phyloP scores from a whole-genome alignment of 2,888 invertebrate species.

The Tiliacea aurago region DNA sequence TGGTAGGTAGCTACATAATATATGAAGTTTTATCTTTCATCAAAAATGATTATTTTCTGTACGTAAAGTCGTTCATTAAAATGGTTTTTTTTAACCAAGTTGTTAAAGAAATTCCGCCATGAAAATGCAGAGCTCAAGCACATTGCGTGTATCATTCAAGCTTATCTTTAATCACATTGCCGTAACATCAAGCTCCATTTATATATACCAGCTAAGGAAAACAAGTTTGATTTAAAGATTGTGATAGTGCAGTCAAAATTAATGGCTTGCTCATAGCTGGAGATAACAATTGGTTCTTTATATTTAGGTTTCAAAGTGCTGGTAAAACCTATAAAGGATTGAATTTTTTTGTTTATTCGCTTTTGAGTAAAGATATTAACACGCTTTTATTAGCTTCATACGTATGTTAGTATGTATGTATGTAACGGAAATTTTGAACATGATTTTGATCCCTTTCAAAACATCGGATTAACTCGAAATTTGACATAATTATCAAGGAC shows the following conservation, averaged over 20 bases:
- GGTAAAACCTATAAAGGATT: neutral
- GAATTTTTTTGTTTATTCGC: neutral
- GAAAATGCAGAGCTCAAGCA: slow-evolving; percentile 20
- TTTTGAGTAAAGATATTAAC: neutral
- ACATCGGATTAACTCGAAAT: too few relatives aligned
- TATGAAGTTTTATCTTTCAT: slow-evolving; percentile 2
- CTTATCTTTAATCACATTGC: slow-evolving; percentile 49
- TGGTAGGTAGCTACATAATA: neutral
- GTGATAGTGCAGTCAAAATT: slow-evolving; percentile 40
- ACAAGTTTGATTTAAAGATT: slow-evolving; percentile 53
- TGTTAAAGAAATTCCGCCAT: neutral
- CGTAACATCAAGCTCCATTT: slow-evolving; percentile 40
- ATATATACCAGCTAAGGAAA: slow-evolving; percentile 40
- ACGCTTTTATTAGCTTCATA: too few relatives aligned
- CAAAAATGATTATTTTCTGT: neutral
- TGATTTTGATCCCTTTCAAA: too few relatives aligned
- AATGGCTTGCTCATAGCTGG: slow-evolving; percentile 30
- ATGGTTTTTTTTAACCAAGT: neutral
- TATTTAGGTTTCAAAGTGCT: slow-evolving; percentile 7
- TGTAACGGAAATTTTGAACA: too few relatives aligned
- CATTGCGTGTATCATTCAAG: slow-evolving; percentile 57
- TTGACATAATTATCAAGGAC: too few relatives aligned
- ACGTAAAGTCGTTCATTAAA: neutral
- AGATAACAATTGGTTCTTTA: slow-evolving; percentile 35
- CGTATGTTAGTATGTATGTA: too few relatives aligned